Conservation (phyloP, 2,888 invertebrate genomes). For the Deilephila elpenor region DNA sequence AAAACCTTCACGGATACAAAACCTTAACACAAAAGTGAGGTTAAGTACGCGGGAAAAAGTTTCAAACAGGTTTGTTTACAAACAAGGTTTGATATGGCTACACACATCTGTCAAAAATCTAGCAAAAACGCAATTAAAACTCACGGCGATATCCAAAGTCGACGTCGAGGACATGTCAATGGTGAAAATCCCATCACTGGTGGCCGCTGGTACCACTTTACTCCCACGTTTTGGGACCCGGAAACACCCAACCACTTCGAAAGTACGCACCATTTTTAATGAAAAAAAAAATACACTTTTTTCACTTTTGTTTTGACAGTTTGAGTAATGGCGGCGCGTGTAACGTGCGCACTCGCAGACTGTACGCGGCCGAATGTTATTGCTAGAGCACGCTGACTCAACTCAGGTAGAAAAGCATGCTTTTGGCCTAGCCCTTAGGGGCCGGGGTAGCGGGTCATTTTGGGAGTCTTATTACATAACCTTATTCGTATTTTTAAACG, state of each 20-base stretch:
- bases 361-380: constrained; percentile 67
- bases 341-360: constrained; percentile 68
- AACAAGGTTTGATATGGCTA: constrained; percentile 4
- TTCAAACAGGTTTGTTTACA: constrained; percentile 15
- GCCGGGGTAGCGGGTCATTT: neutral
- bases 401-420: constrained; percentile 53
- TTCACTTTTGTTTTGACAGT: constrained; percentile 46
- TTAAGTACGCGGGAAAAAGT: neutral
- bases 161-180: constrained; percentile 73
- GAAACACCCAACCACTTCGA: constrained; percentile 69
- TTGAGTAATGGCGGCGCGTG: constrained; percentile 42
- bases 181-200: constrained; percentile 69
- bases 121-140: constrained; percentile 37
- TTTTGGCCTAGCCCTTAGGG: constrained; percentile 32
- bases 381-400: constrained; percentile 60
- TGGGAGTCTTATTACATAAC: neutral
- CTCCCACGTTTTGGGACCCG: constrained; percentile 64
- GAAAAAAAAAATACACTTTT: constrained; percentile 14
- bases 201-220: constrained; percentile 70
- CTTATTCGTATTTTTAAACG: neutral
- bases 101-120: constrained; percentile 1
- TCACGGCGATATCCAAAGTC: constrained; percentile 74
- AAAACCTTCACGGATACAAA: neutral
- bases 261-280: constrained; percentile 67
- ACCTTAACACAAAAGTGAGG: neutral